Percentiles rank a stretch among this genome's conserved stretches.
These are phyloP conservation scores for Phrynocephalus versicolor DNA, from an alignment of 2,113 vertebrate genomes.

Conservation along the genomic window DNA sequence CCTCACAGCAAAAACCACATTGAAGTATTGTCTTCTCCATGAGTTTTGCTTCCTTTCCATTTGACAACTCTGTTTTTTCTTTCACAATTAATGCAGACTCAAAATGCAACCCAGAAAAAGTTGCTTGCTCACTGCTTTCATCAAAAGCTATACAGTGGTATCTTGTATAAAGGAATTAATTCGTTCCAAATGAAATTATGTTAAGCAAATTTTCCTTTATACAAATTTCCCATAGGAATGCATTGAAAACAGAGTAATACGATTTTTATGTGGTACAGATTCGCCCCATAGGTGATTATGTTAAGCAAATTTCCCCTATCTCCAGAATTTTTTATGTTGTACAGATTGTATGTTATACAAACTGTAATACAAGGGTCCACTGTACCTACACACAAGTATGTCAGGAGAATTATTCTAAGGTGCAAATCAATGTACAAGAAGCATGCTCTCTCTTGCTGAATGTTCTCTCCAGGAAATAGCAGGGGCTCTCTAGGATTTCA, in stretches of 20 bases:
- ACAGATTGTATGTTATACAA: no score
- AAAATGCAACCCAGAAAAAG: background rate
- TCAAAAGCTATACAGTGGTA: no score
- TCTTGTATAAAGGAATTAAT: no score
- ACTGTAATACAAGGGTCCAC: no score
- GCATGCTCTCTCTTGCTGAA: background rate
- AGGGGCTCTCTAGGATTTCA: background rate
- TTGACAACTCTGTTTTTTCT: background rate
- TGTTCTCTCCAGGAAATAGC: background rate
- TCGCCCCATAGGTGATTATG: no score
- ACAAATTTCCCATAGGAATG: background rate
- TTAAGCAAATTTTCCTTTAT: background rate
- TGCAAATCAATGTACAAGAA: background rate
- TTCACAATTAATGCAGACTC: background rate
- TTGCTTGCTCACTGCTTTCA: background rate
- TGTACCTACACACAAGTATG: background rate
- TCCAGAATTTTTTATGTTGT: no score
- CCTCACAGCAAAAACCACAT: background rate
- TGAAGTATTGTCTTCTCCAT: background rate
- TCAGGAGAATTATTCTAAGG: background rate
- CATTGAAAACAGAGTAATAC: no score
- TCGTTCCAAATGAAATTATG: no score
- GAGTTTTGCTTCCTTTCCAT: background rate
- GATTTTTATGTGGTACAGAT: no score
- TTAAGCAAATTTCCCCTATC: no score